Evolutionary conservation across 2,797 vertebrate genomes (phyloP).

Genomic region (Poecilia velifera): DNA sequence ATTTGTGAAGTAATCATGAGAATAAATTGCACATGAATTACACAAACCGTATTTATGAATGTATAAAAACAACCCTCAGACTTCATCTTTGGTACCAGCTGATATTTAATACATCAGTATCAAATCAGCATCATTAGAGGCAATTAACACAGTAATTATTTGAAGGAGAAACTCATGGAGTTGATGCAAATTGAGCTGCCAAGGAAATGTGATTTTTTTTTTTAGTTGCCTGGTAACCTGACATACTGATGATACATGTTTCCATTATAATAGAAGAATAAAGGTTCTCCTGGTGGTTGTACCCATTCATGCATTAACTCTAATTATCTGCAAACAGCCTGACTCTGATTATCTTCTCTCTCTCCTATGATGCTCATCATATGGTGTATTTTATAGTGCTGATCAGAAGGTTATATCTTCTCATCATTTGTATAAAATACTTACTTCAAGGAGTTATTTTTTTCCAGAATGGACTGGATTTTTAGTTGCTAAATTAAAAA

Average conservation of each 20-base stretch:
- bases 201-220: constrained; percentile 30
- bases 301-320: constrained; percentile 40
- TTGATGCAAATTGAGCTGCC: constrained; percentile 33
- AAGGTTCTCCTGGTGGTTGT: constrained; percentile 24
- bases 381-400: background rate
- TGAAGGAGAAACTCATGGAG: constrained; percentile 45
- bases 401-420: background rate
- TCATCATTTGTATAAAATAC: background rate
- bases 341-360: constrained; percentile 41
- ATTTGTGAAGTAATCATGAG: background rate
- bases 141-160: constrained; percentile 46
- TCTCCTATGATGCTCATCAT: constrained; percentile 14
- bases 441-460: background rate
- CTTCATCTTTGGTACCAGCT: constrained; percentile 12
- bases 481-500: background rate
- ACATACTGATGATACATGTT: constrained; percentile 42
- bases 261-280: constrained; percentile 37
- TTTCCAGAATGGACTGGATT: background rate
- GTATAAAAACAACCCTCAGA: background rate
- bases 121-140: constrained; percentile 26
- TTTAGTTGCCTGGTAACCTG: constrained; percentile 63
- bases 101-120: constrained; percentile 3
- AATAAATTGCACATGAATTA: background rate
- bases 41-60: background rate
- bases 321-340: constrained; percentile 34